Evolutionary conservation across 2,888 invertebrate species (phyloP), one percentile per base, ranked within the genome.

Genomic region (Minunthozetes semirufus): DNA sequence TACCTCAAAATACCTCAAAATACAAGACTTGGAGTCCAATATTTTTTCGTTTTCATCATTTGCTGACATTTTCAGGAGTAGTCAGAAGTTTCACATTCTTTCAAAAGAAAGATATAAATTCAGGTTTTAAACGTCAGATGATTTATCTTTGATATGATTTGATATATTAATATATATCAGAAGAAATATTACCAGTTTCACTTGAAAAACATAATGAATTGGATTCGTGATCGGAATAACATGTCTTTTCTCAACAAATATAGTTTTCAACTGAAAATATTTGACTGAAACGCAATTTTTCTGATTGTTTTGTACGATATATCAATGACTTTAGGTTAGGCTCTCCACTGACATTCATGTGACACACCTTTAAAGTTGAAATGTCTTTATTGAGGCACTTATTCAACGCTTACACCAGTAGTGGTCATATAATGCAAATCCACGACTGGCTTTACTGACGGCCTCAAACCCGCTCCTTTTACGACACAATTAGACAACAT

Each of bases 301-400:
- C 27, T 4, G 27, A 61, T 61, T 61, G 61, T 61, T 61, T 61
- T 61, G 27, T 9, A 61, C 27, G 27, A 61, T 61, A 25, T 56
- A 11, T 63, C 63, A 63, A 61, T 63, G 63, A 63, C 33, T 33
- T 63, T 29, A 63, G 63, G 63, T 33, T 63, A 27, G 63, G 63
- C 63, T 29, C 8, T 63, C 25, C 25, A 9, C 27, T 63, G 33
- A 13, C 63, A 63, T 63, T 63, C 63, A 63, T 63, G 56, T 22
- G 63, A 63, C 63, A 63, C 63, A 63, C 63, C 63, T 63, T 61
- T 56, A 29, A 63, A 63, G 33, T 63, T 25, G 33, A 63, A 63
- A 63, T 25, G 63, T 63, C 63, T 63, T 63, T 63, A 63, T 63
- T 63, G 63, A 63, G 33, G 63, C 63, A 63, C 63, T 63, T 38